Evolutionary conservation across 2,888 invertebrate species (phyloP).

Genomic region (Ametastegia equiseti): DNA sequence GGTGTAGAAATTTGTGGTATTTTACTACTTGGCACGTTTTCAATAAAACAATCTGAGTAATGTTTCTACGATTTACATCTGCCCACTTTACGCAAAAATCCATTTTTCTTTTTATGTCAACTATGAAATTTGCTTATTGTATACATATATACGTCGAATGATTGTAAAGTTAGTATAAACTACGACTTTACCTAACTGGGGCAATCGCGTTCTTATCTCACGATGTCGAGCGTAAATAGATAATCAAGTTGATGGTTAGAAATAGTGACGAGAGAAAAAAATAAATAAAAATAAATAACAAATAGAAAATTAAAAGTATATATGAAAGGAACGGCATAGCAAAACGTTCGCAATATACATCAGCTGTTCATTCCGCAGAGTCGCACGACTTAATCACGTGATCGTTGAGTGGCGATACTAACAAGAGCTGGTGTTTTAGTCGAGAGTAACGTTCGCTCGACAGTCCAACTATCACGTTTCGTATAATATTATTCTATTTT

Average conservation of each 20-base stretch:
- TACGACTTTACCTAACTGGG: neutral
- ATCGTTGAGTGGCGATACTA: neutral
- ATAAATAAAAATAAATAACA: neutral
- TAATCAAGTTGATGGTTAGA: neutral
- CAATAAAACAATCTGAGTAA: neutral
- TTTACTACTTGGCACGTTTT: neutral
- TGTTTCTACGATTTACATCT: neutral
- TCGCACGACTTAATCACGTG: constrained; percentile 35
- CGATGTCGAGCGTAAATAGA: neutral
- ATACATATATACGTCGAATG: neutral
- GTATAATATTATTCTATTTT: neutral
- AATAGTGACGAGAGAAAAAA: too few relatives aligned
- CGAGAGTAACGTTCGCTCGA: constrained; percentile 6
- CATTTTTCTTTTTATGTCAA: neutral
- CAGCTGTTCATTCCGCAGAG: constrained; percentile 14
- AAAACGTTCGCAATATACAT: neutral
- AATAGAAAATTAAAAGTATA: neutral
- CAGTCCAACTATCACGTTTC: neutral
- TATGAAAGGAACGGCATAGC: neutral
- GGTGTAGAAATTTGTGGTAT: neutral
- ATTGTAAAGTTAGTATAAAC: neutral
- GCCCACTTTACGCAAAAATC: neutral
- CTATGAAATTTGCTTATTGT: neutral
- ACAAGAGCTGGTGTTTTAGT: neutral
- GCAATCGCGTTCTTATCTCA: neutral